A percentile compares a stretch with the other conserved stretches of the same genome.
Conservation (phyloP, 2,888 invertebrate genomes). For the Apantesis nais region DNA sequence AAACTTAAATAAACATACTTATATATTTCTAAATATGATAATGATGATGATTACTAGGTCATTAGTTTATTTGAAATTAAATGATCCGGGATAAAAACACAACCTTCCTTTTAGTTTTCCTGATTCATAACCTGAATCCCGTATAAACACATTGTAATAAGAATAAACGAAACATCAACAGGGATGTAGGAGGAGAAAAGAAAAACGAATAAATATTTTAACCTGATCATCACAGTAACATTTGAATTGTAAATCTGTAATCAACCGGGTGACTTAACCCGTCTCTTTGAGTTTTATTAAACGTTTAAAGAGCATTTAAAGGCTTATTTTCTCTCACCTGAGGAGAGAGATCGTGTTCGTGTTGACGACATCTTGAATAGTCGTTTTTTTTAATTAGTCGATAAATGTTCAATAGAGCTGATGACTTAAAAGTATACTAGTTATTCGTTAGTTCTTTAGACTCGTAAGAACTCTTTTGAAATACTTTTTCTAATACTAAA, state of each 20-base stretch:
- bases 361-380: conserved; percentile 17
- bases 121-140: not conserved
- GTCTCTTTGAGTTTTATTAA: conserved; percentile 31
- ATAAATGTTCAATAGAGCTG: not conserved
- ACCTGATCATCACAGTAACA: conserved; percentile 40
- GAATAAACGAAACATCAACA: not conserved
- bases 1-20: no score
- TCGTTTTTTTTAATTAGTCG: conserved; percentile 1
- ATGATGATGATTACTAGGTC: no score
- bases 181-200: not conserved
- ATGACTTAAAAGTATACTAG: not conserved
- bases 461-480: not conserved
- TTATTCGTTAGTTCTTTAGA: not conserved
- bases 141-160: not conserved
- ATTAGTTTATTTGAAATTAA: no score
- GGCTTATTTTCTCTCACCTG: conserved; percentile 29
- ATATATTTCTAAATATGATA: no score
- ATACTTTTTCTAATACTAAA: not conserved
- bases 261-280: conserved; percentile 36
- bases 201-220: not conserved
- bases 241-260: conserved; percentile 55
- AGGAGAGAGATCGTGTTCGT: conserved; percentile 27
- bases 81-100: no score
- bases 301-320: conserved; percentile 33
- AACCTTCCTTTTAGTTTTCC: no score